These are phyloP conservation scores for Panopea generosa DNA, from an alignment of 2,888 invertebrate genomes.

Conservation along the genomic window DNA sequence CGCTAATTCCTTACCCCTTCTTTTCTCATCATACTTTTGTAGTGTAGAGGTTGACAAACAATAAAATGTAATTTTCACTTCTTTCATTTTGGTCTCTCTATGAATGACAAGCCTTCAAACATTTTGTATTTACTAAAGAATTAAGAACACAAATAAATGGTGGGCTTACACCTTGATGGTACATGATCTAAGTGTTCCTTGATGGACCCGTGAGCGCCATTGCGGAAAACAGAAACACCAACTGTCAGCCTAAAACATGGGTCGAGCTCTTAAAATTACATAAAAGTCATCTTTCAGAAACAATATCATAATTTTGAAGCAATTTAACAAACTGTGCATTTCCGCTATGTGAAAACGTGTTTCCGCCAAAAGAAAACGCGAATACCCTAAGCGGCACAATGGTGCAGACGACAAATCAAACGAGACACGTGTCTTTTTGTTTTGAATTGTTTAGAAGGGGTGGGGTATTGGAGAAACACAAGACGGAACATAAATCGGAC, in stretches of 20 bases:
- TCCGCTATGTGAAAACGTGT: not conserved
- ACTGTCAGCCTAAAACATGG: constrained; percentile 11
- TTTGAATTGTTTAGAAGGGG: constrained; percentile 6
- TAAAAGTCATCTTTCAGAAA: constrained; percentile 7
- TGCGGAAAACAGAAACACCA: constrained; percentile 5
- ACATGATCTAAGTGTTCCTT: too few relatives aligned
- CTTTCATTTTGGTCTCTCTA: too few relatives aligned
- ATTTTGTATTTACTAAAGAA: too few relatives aligned
- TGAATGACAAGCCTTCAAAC: too few relatives aligned
- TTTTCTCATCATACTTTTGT: too few relatives aligned
- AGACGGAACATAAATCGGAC: constrained; percentile 39
- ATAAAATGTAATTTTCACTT: too few relatives aligned
- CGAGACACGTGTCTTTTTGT: constrained; percentile 1
- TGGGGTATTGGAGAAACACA: constrained; percentile 11
- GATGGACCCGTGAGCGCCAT: constrained; percentile 5
- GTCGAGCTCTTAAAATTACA: constrained; percentile 17
- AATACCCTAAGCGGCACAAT: too few relatives aligned
- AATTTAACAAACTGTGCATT: constrained; percentile 1
- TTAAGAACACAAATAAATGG: too few relatives aligned
- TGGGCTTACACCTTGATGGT: too few relatives aligned
- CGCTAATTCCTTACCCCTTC: too few relatives aligned
- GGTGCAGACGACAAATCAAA: not conserved
- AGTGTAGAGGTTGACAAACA: too few relatives aligned
- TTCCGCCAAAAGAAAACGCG: too few relatives aligned
- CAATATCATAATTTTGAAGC: constrained; percentile 3